Evolutionary conservation across 2,888 invertebrate species (phyloP), one percentile per base, ranked within the genome.

Genomic region (Drosophila meridiana): DNA sequence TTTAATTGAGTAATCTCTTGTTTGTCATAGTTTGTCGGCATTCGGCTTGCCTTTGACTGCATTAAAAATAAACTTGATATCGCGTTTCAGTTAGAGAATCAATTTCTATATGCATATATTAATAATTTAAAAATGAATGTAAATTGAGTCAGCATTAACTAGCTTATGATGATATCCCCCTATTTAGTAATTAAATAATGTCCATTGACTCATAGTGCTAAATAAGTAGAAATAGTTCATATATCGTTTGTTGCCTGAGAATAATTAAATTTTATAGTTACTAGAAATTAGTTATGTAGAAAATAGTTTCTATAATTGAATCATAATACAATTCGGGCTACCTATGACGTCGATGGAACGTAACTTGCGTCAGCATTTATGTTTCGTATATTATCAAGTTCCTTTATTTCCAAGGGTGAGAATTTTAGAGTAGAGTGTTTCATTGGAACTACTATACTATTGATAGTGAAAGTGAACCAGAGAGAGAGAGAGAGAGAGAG

Each of bases 21-120:
- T 28, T 26, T 20, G 20, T 20, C 52, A 34, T 11, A 6, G 20
- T n/a, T 50, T 32, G 32, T 32, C 50, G n/a, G 32, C 50, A 47
- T 47, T 28, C 48, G 47, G 14, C 6, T 47, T 47, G 47, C 47
- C 47, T 47, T 47, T 47, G 47, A 47, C 14, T 14, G 11, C 26
- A 13, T 6, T 13, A 11, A 28, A 47, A 47, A 14, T 30, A 28
- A 8, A 8, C 30, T 13, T 28, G 28, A 1, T 28, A 47, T 28
- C 47, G 28, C 14, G 48, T 14, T 14, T 14, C 28, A 48, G 30
- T 48, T n/a, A 30, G 2, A 14, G 14, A 48, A 30, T 1, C 4
- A 26, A 47, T 26, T 47, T 13, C 20, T 8, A 43, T 20, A 7
- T 2, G 7, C 20, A 7, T 43, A 20, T 43, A 6, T 42, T 6